phyloP scores from a whole-genome alignment of 1,140 invertebrate genomes.

The Ptiloglossa arizonensis region DNA sequence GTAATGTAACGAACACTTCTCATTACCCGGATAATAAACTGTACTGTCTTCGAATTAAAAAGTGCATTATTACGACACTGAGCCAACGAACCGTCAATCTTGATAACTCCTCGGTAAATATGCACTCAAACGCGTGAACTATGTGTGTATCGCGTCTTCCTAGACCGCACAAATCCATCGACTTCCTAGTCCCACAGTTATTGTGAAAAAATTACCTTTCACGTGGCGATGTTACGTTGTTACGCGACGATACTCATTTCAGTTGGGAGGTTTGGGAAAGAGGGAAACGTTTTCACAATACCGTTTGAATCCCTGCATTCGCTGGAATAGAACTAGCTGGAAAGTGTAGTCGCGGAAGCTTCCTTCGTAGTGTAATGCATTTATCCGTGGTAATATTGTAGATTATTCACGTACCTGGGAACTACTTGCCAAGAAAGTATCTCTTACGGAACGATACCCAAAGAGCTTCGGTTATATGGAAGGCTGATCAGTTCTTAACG shows the following conservation, averaged over 20 bases:
- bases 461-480: slow-evolving; percentile 12
- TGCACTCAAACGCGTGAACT: background rate
- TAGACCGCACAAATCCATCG: background rate
- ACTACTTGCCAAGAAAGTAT: slow-evolving; percentile 35
- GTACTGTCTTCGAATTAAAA: background rate
- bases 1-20: background rate
- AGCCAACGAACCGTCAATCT: background rate
- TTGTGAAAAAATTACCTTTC: slow-evolving; percentile 31
- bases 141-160: background rate
- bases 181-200: slow-evolving; percentile 26
- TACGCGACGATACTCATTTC: slow-evolving; percentile 10
- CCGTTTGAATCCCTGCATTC: slow-evolving; percentile 53
- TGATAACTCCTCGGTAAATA: background rate
- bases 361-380: slow-evolving; percentile 46
- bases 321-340: slow-evolving; percentile 56
- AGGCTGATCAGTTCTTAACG: background rate
- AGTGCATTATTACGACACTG: background rate
- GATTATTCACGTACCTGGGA: slow-evolving; percentile 52
- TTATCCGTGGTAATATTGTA: slow-evolving; percentile 46
- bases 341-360: slow-evolving; percentile 65
- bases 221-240: slow-evolving; percentile 14
- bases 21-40: background rate
- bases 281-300: slow-evolving; percentile 44
- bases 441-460: background rate
- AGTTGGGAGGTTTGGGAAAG: slow-evolving; percentile 35